phyloP scores from a whole-genome alignment of 1,140 invertebrate genomes.

The Drosophila micromelanica region DNA sequence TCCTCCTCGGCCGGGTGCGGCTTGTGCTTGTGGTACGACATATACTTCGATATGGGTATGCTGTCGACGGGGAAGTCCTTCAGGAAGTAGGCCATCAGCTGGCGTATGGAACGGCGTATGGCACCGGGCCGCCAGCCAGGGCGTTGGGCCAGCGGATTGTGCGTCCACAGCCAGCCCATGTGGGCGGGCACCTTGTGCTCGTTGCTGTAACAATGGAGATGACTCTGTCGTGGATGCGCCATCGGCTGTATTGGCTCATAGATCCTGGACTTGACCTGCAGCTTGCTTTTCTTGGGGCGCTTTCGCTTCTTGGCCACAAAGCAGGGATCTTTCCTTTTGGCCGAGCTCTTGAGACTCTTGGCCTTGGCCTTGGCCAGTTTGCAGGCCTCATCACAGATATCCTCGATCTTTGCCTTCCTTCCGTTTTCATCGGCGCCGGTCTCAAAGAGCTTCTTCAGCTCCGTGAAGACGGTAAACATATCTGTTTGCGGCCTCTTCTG shows the following conservation, averaged over 20 bases:
- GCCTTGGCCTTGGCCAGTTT: slow-evolving; percentile 25
- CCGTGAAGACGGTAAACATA: slow-evolving; percentile 59
- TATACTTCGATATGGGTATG: slow-evolving; percentile 65
- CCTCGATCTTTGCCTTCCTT: slow-evolving; percentile 13
- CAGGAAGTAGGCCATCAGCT: slow-evolving; percentile 76
- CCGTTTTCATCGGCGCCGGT: neutral
- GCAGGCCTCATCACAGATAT: slow-evolving; percentile 60
- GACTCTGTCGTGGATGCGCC: neutral
- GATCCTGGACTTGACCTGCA: slow-evolving; percentile 31
- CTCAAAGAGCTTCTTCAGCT: slow-evolving; percentile 60
- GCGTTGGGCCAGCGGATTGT: slow-evolving; percentile 42
- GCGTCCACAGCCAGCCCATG: slow-evolving; percentile 84
- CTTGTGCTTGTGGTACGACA: slow-evolving; percentile 54
- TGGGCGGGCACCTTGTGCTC: slow-evolving; percentile 61
- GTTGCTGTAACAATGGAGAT: slow-evolving; percentile 8
- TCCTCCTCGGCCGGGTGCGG: neutral
- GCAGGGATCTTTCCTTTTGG: neutral
- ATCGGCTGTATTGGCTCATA: slow-evolving; percentile 10
- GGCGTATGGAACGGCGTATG: slow-evolving; percentile 70
- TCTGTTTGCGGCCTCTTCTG: slow-evolving; percentile 2
- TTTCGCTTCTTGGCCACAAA: neutral
- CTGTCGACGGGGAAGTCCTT: slow-evolving; percentile 73
- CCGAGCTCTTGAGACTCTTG: too few species aligned
- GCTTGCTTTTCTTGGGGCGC: neutral
- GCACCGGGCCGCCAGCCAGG: slow-evolving; percentile 74